Evolutionary conservation across 2,888 invertebrate genomes (phyloP).

Genomic region (Scelioninae gen. 1): DNA sequence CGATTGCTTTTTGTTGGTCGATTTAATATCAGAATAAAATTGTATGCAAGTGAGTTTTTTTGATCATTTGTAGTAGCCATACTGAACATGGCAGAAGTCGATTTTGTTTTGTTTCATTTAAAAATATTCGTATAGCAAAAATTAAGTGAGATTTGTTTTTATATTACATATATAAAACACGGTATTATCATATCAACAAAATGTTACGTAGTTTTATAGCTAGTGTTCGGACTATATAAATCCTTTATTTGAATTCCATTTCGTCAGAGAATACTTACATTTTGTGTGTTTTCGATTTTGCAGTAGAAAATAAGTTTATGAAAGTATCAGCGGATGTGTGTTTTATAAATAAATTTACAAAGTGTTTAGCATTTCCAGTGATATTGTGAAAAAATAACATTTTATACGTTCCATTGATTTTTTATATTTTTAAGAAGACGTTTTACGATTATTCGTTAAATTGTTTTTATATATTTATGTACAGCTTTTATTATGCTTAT

Average conservation of each 20-base stretch:
- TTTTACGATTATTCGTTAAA: too few species aligned
- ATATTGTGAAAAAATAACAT: too few species aligned
- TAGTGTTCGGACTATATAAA: neutral
- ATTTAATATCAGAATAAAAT: conserved; percentile 12
- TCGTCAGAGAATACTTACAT: neutral
- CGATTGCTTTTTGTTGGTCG: neutral
- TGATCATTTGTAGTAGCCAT: too few species aligned
- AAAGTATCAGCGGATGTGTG: too few species aligned
- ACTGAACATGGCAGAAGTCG: too few species aligned
- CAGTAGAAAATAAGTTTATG: too few species aligned
- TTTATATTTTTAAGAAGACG: too few species aligned
- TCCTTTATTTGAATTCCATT: neutral
- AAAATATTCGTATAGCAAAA: neutral
- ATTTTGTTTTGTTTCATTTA: neutral
- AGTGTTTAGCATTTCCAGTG: too few species aligned
- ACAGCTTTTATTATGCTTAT: too few species aligned
- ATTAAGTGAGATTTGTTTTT: neutral
- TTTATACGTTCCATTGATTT: too few species aligned
- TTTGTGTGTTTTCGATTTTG: neutral
- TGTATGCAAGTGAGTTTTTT: neutral
- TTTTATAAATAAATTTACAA: neutral
- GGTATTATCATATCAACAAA: neutral
- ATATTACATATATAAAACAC: neutral
- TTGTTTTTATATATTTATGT: too few species aligned
- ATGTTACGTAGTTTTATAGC: neutral